phyloP scores from a whole-genome alignment of 1,140 invertebrate genomes.

The Neocloeon triangulifer region DNA sequence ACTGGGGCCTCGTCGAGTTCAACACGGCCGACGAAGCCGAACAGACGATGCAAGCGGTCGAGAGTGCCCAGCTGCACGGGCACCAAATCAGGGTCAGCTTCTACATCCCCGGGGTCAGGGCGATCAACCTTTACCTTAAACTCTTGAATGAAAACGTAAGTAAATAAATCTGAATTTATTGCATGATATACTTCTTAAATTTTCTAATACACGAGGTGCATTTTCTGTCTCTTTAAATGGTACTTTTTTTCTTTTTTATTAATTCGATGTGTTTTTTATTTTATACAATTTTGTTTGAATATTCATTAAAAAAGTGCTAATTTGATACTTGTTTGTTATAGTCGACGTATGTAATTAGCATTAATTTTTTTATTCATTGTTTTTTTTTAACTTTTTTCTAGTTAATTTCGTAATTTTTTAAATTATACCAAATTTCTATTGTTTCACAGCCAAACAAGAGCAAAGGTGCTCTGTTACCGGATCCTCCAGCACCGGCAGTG shows the following conservation, averaged over 20 bases:
- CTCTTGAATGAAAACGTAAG: constrained; percentile 21
- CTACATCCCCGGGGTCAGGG: constrained; percentile 30
- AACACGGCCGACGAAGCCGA: constrained; percentile 24
- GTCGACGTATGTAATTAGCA: too few relatives aligned
- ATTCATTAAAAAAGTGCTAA: too few relatives aligned
- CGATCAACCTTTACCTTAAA: constrained; percentile 28
- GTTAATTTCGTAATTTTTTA: too few relatives aligned
- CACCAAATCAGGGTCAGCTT: constrained; percentile 24
- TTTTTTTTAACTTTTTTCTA: too few relatives aligned
- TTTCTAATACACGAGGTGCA: background rate
- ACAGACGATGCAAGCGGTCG: constrained; percentile 19
- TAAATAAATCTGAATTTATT: too few relatives aligned
- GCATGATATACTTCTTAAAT: too few relatives aligned
- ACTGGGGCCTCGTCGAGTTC: constrained; percentile 33
- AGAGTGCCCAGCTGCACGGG: constrained; percentile 19
- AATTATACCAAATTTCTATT: too few relatives aligned
- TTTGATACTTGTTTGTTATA: too few relatives aligned
- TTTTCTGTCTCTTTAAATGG: background rate
- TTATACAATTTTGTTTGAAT: too few relatives aligned
- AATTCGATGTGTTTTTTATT: too few relatives aligned
- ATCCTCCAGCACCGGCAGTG: constrained; percentile 21
- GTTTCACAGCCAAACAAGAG: constrained; percentile 15
- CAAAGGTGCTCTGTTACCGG: constrained; percentile 20
- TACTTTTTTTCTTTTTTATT: background rate
- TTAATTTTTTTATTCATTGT: too few relatives aligned